Evolutionary conservation across 2,113 vertebrate genomes (phyloP).

Genomic region (Macrotus californicus): DNA sequence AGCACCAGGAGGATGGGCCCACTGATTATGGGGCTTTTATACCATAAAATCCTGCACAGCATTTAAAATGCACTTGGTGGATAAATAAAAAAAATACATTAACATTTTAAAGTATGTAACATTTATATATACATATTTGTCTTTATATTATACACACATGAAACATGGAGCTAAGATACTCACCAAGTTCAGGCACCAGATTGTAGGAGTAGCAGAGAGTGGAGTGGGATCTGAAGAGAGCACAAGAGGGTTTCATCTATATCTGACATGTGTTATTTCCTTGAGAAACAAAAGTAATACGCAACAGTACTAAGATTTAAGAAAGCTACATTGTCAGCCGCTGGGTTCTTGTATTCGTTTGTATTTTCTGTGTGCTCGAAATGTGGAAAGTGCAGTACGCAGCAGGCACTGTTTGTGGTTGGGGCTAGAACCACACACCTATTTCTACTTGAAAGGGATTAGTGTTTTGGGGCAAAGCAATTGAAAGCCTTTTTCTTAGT

Average conservation of each 20-base stretch:
- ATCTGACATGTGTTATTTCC: not conserved
- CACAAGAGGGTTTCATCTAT: not conserved
- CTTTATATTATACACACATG: not conserved
- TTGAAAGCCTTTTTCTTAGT: not conserved
- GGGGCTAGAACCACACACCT: not conserved
- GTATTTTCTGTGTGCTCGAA: not conserved
- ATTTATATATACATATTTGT: not conserved
- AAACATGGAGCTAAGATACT: not conserved
- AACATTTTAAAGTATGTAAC: not conserved
- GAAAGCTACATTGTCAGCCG: not conserved
- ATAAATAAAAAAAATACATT: not conserved
- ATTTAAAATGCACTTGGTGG: not conserved
- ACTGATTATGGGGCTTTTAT: not conserved
- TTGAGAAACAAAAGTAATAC: not conserved
- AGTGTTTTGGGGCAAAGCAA: not conserved
- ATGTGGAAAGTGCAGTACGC: not conserved
- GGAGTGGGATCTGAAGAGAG: not conserved
- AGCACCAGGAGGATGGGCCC: not conserved
- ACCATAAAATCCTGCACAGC: not conserved
- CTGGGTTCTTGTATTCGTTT: not conserved
- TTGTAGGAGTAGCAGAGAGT: not conserved
- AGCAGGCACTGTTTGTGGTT: rapidly evolving
- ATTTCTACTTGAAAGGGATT: not conserved
- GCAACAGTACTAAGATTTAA: not conserved
- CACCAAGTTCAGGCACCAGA: not conserved